These are phyloP conservation scores for Caenorhabditis macrosperma DNA, from an alignment of 2,888 invertebrate genomes.

Conservation along the genomic window DNA sequence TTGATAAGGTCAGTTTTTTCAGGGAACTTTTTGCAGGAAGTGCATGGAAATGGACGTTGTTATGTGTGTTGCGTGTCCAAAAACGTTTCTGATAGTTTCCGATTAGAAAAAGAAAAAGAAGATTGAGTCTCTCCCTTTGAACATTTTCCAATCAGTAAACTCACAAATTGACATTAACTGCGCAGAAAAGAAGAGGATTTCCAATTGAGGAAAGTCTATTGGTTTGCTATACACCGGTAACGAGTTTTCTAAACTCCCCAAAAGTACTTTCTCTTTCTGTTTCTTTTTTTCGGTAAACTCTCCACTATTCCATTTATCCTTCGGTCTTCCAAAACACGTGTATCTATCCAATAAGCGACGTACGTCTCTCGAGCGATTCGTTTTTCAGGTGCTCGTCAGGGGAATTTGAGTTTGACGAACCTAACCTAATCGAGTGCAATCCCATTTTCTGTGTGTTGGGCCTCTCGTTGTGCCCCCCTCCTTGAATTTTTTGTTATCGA, in stretches of 20 bases:
- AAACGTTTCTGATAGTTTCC: conserved; percentile 36
- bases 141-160: background rate
- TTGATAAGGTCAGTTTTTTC: conserved; percentile 65
- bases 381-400: conserved; percentile 45
- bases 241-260: conserved; percentile 22
- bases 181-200: background rate
- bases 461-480: background rate
- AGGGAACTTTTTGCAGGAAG: background rate
- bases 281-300: no score
- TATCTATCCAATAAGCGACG: conserved; percentile 39
- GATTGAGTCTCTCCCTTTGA: background rate
- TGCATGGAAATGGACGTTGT: background rate
- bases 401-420: conserved; percentile 47
- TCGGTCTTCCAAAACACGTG: background rate
- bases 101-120: conserved; percentile 8
- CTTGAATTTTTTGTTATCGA: conserved; percentile 52
- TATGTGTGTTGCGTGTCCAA: conserved; percentile 9
- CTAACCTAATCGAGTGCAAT: conserved; percentile 57
- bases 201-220: conserved; percentile 5
- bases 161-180: background rate
- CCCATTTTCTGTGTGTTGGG: conserved; percentile 37
- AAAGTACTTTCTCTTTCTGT: conserved; percentile 16
- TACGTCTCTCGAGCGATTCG: conserved; percentile 16
- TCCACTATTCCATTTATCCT: background rate
- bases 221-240: background rate